These are phyloP conservation scores for Pissodes strobi DNA, from an alignment of 1,140 invertebrate species.

Conservation along the genomic window DNA sequence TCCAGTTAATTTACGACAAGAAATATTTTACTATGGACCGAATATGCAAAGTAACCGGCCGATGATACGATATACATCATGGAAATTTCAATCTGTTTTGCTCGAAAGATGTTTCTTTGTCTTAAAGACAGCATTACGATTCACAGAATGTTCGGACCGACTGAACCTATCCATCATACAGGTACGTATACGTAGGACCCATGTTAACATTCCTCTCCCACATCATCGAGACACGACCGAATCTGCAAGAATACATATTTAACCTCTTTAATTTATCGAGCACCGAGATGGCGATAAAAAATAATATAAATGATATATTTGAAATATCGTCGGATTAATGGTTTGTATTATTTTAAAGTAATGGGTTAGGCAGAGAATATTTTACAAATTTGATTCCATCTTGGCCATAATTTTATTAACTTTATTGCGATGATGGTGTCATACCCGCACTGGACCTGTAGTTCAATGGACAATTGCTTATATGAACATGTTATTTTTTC, in stretches of 20 bases:
- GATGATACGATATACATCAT: background rate
- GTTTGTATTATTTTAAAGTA: too few relatives aligned
- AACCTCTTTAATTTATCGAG: constrained; percentile 23
- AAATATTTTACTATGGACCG: too few relatives aligned
- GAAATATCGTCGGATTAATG: too few relatives aligned
- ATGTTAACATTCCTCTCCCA: constrained; percentile 30
- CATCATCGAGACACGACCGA: constrained; percentile 10
- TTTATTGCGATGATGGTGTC: too few relatives aligned
- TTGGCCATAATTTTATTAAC: too few relatives aligned
- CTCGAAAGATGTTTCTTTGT: constrained; percentile 8
- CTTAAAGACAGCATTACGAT: constrained; percentile 19
- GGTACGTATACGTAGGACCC: constrained; percentile 12
- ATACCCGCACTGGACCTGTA: too few relatives aligned
- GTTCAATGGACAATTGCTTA: too few relatives aligned
- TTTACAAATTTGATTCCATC: too few relatives aligned
- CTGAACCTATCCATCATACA: constrained; percentile 28
- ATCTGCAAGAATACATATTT: constrained; percentile 17
- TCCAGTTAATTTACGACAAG: too few relatives aligned
- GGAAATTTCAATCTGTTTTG: background rate
- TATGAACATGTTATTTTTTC: too few relatives aligned
- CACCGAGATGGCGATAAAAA: background rate
- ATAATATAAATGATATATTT: too few relatives aligned
- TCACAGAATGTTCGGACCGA: constrained; percentile 20
- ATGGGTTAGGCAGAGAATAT: too few relatives aligned
- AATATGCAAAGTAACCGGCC: background rate